These are phyloP conservation scores for Nephrotoma appendiculata DNA, from an alignment of 2,888 invertebrate genomes.

Conservation along the genomic window DNA sequence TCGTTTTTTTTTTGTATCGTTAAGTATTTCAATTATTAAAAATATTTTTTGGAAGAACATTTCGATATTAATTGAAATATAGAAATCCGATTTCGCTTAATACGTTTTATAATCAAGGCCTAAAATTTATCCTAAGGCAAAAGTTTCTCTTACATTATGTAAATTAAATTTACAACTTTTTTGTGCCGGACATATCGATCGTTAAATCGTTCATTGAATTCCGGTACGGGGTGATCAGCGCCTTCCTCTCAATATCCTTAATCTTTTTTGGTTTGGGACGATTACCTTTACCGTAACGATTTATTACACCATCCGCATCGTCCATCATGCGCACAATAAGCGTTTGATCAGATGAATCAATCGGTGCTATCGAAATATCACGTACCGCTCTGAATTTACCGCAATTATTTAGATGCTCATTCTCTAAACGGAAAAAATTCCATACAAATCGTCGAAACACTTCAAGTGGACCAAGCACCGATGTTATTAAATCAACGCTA, in stretches of 20 bases:
- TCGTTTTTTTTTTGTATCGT: neutral
- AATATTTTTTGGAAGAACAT: neutral
- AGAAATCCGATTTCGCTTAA: neutral
- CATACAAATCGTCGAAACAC: slow-evolving; percentile 91
- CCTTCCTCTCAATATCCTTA: slow-evolving; percentile 42
- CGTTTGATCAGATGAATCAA: slow-evolving; percentile 85
- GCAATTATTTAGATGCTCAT: slow-evolving; percentile 98
- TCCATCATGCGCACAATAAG: slow-evolving; percentile 92
- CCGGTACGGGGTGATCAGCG: slow-evolving; percentile 30
- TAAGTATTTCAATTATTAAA: neutral
- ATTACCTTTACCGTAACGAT: slow-evolving; percentile 47
- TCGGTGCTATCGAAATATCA: slow-evolving; percentile 90
- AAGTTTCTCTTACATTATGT: neutral
- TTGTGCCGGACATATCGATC: slow-evolving; percentile 25
- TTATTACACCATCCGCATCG: slow-evolving; percentile 73
- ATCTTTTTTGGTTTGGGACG: slow-evolving; percentile 41
- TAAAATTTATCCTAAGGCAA: neutral
- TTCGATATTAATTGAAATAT: neutral
- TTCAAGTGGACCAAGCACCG: slow-evolving; percentile 71
- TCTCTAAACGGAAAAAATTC: slow-evolving; percentile 99
- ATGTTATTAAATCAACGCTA: slow-evolving; percentile 67
- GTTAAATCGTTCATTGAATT: slow-evolving; percentile 29
- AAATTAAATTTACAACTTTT: slow-evolving; percentile 8
- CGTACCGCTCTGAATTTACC: slow-evolving; percentile 96
- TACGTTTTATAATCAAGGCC: neutral